phyloP scores from a whole-genome alignment of 2,888 invertebrate species.

The Chrysodeixis includens region DNA sequence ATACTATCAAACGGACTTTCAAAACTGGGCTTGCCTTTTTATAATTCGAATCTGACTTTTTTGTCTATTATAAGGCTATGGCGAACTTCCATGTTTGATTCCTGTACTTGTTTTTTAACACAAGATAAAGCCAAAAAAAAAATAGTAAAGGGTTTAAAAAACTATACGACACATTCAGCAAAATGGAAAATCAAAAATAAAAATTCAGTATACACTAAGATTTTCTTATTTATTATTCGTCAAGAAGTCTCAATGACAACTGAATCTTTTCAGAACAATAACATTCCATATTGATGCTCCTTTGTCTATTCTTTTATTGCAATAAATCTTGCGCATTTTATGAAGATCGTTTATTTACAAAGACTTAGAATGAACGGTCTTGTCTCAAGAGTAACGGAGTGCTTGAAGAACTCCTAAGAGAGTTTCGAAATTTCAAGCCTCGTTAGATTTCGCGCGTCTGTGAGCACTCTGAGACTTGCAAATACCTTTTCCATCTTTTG shows the following conservation, averaged over 20 bases:
- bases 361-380: not conserved
- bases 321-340: not conserved
- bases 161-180: too few species aligned
- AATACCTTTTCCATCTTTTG: not conserved
- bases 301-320: not conserved
- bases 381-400: not conserved
- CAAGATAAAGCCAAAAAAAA: too few species aligned
- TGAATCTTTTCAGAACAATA: too few species aligned
- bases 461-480: not conserved
- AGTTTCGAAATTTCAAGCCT: constrained; percentile 8
- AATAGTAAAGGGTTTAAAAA: too few species aligned
- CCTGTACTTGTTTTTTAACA: too few species aligned
- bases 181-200: too few species aligned
- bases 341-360: not conserved
- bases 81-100: too few species aligned
- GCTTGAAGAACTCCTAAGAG: constrained; percentile 5
- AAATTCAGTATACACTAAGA: too few species aligned
- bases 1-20: not conserved
- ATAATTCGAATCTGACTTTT: not conserved
- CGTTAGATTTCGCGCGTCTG: not conserved
- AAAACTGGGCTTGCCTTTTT: not conserved
- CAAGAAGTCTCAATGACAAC: too few species aligned
- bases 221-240: too few species aligned
- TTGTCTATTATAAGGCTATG: too few species aligned
- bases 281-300: not conserved